Evolutionary conservation across 2,888 invertebrate genomes (phyloP).

Genomic region (Pseudococcus jackbeardsleyi): DNA sequence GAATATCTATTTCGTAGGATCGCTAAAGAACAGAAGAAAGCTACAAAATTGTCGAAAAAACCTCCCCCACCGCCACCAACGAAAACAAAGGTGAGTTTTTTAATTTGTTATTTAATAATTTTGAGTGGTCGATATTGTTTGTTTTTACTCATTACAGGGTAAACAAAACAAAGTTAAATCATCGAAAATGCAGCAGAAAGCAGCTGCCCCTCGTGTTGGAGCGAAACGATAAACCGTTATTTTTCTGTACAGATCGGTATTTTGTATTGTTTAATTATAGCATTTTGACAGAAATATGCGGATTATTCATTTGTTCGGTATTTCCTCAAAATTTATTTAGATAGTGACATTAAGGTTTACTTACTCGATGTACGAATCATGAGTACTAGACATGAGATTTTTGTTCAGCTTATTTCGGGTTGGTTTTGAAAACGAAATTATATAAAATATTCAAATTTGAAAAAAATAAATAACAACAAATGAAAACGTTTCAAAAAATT

Average conservation of each 20-base stretch:
- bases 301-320: neutral
- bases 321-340: too few relatives aligned
- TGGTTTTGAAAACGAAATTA: too few relatives aligned
- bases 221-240: slow-evolving; percentile 89
- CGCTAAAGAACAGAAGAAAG: slow-evolving; percentile 96
- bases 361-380: too few relatives aligned
- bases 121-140: neutral
- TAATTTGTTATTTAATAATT: neutral
- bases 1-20: slow-evolving; percentile 76
- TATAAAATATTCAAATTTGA: too few relatives aligned
- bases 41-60: slow-evolving; percentile 89
- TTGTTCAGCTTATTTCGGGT: too few relatives aligned
- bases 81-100: slow-evolving; percentile 71
- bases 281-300: neutral
- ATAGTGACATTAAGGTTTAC: too few relatives aligned
- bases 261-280: slow-evolving; percentile 35
- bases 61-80: slow-evolving; percentile 76
- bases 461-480: too few relatives aligned
- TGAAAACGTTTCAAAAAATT: too few relatives aligned
- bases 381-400: too few relatives aligned
- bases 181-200: slow-evolving; percentile 86
- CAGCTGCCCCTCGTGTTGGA: slow-evolving; percentile 91
- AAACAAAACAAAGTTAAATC: slow-evolving; percentile 87
- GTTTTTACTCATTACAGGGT: slow-evolving; percentile 72
- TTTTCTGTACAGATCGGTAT: slow-evolving; percentile 64